phyloP scores from a whole-genome alignment of 30 jellyfish, hydroid and myxozoan species.

The Catostylus mosaicus region DNA sequence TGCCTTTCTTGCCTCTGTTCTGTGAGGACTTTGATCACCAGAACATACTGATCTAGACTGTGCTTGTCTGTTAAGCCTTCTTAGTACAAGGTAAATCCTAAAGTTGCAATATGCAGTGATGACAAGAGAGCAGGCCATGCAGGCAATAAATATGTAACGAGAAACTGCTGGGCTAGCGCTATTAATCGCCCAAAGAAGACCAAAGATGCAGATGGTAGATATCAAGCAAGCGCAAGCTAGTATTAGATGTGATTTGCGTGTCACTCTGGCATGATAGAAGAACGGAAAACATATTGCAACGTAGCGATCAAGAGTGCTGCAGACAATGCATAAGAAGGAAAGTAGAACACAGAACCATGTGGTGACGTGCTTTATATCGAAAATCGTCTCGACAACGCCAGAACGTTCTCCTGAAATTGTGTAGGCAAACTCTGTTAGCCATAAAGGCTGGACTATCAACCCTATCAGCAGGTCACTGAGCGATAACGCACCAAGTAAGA shows the following conservation, averaged over 20 bases:
- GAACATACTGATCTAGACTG: background rate
- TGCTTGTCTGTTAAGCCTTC: background rate
- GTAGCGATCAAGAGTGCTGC: conserved; percentile 40
- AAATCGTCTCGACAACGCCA: background rate
- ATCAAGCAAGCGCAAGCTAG: background rate
- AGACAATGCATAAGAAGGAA: conserved; percentile 9
- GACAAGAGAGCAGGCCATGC: background rate
- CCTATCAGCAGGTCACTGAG: conserved; percentile 42
- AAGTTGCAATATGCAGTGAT: background rate
- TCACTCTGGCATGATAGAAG: conserved; percentile 13
- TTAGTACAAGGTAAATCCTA: background rate
- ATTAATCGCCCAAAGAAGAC: background rate
- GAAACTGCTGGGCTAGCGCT: background rate
- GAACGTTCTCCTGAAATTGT: background rate
- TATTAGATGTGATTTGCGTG: background rate
- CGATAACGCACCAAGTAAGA: conserved; percentile 49
- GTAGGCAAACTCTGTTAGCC: conserved; percentile 1
- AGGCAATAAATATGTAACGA: background rate
- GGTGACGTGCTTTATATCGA: background rate
- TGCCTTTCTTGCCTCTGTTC: background rate
- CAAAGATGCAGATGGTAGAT: background rate
- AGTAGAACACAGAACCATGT: conserved; percentile 3
- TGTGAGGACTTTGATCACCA: too few relatives aligned
- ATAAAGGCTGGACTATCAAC: conserved; percentile 33
- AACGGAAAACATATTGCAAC: conserved; percentile 40